Conservation (phyloP, 2,113 vertebrate genomes). For the Muntiacus reevesi region DNA sequence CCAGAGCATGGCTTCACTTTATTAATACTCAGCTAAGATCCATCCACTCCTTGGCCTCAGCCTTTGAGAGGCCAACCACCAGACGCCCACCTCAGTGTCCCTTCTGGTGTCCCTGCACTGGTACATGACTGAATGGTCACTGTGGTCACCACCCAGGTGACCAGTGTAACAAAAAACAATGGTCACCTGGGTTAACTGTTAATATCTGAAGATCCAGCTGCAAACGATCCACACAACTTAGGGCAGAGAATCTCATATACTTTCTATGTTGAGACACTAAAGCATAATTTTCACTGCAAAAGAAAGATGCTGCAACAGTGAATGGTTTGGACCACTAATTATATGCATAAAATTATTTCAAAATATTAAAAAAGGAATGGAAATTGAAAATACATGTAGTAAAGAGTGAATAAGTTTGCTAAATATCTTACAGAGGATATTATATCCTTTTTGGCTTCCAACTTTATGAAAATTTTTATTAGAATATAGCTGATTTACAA, state of each 20-base stretch:
- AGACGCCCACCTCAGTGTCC: background rate
- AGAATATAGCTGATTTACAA: background rate
- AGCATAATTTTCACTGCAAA: background rate
- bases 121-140: background rate
- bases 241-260: background rate
- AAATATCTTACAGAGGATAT: background rate
- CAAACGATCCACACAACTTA: background rate
- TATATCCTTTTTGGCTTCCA: background rate
- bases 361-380: background rate
- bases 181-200: background rate
- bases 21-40: background rate
- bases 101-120: background rate
- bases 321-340: background rate
- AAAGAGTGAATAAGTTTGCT: background rate
- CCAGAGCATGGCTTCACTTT: background rate
- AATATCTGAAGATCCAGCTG: background rate
- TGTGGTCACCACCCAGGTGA: background rate
- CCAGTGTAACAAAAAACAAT: background rate
- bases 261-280: background rate
- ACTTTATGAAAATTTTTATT: background rate
- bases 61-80: background rate
- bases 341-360: background rate
- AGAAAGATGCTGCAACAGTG: background rate
- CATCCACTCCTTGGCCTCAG: background rate
- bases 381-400: background rate